Evolutionary conservation across 1,140 invertebrate genomes (phyloP), one percentile per base, ranked within the genome.

Genomic region (Drosophila ficusphila): DNA sequence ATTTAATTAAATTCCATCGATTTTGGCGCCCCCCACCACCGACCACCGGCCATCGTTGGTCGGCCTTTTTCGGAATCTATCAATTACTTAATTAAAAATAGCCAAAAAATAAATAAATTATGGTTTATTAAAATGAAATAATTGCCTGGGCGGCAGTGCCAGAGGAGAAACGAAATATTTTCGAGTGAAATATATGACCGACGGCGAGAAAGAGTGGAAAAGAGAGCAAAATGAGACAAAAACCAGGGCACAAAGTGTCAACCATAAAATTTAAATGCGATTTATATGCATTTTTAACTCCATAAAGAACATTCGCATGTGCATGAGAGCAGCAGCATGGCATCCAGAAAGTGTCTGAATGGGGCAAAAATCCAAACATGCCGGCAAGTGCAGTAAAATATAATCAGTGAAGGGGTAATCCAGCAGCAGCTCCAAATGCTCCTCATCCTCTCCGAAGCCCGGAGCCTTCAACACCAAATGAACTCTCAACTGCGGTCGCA

Each of bases 81-180:
- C 79, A 86, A 81, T 88, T 86, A 81, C 82, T 86, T 86, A 81
- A 86, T 85, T 83, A 78, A 79, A 81, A 86, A 83, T 79, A 44
- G 25, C 21, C 47, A 36, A 73, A 73, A 74, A 74, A 65, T 65
- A 64, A 64, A 73, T 64, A 73, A 62, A 73, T 68, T 68, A 67
- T 68, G 61, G 64, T 67, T 68, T 68, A 67, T 67, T 68, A 67
- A 67, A 68, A 67, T 52, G 64, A 21, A 68, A 68, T 68, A 72
- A 52, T 61, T 73, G 34, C 68, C 12, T 31, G 38, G 56, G 7
- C 12, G 2, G 47, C 25, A 29, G 64, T 36, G 31, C 38, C 5
- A 23, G 16, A 67, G 14, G 42, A 21, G 46, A 64, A 64, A 8
- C 57, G 42, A 14, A 60, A 53, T 46, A 44, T 51, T 51, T 51